Percentiles rank a stretch among this genome's conserved stretches.
Conservation (phyloP, 2,888 invertebrate genomes). For the Callimorpha dominula region DNA sequence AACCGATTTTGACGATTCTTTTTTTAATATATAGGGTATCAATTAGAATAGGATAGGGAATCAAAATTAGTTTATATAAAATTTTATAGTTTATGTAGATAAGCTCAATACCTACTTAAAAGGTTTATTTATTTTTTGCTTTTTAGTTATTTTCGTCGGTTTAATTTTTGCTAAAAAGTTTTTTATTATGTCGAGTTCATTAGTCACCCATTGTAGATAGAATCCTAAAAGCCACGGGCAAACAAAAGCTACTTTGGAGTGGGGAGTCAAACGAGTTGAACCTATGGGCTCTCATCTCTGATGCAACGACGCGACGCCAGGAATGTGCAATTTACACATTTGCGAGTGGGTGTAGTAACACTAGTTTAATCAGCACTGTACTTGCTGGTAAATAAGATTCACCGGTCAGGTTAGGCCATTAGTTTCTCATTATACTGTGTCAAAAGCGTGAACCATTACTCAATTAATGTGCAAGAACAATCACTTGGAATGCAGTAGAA, state of each 20-base stretch:
- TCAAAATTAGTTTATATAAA: no score
- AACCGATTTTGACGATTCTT: no score
- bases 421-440: conserved; percentile 30
- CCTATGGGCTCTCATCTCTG: conserved; percentile 50
- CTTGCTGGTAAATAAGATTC: conserved; percentile 36
- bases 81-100: no score
- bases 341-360: conserved; percentile 47
- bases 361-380: conserved; percentile 19
- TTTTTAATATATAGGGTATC: no score
- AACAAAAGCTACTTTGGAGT: conserved; percentile 7
- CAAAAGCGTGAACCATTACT: conserved; percentile 21
- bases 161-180: no score
- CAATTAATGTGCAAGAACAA: conserved; percentile 17
- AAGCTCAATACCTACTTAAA: no score
- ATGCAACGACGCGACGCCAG: conserved; percentile 49
- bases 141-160: no score
- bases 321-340: conserved; percentile 61
- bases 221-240: neutral
- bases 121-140: no score
- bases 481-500: conserved; percentile 25
- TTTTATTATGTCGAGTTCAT: no score
- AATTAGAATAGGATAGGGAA: no score
- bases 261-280: conserved; percentile 34
- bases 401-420: conserved; percentile 35
- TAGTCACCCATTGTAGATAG: no score